Base-by-base conservation (phyloP, 2,888 invertebrate genomes). In the Leistus spinibarbis region DNA sequence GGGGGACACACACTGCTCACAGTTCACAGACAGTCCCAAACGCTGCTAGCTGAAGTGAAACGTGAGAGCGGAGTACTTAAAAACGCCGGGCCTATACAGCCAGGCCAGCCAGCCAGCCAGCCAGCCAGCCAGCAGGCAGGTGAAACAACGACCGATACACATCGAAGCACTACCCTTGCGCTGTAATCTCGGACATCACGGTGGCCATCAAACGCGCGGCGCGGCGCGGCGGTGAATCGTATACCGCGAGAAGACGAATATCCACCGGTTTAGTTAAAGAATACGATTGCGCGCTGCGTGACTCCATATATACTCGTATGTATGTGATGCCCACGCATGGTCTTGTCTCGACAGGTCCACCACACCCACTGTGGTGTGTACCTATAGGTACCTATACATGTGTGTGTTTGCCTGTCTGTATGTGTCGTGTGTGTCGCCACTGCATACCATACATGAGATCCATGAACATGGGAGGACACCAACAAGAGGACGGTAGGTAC, bases 321-420 rank as follows among this genome's bases (percentile, higher is more conserved):
- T 60, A n/a, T 19, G 22, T 60, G 40, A 62, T n/a, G 54, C 71
- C 71, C 71, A 71, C 71, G 71, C 71, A 71, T 64, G 20, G 22
- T 60, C 60, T 1, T 60, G 60, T 60, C 60, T 60, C 60, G 60
- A 54, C 71, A 54, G 71, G 71, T 53, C 60, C 40, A 40, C 71
- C 71, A 64, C 71, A 64, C 71, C 71, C 71, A 71, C 71, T 63
- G 70, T 23, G 60, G 54, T 9, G 64, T n/a, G n/a, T n/a, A n/a
- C n/a, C n/a, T n/a, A n/a, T n/a, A n/a, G n/a, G n/a, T n/a, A n/a
- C 27, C 64, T 64, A 22, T 40, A 22, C 13, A 13, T 40, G 27
- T 9, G 27, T 64, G 64, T 24, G 23, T 63, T 20, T 22, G 23
- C 1, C 64, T 64, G 23, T 64, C 13, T 13, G 16, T 16, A 20